Evolutionary conservation across 1,140 invertebrate species (phyloP).

Genomic region (Belonocnema kinseyi): DNA sequence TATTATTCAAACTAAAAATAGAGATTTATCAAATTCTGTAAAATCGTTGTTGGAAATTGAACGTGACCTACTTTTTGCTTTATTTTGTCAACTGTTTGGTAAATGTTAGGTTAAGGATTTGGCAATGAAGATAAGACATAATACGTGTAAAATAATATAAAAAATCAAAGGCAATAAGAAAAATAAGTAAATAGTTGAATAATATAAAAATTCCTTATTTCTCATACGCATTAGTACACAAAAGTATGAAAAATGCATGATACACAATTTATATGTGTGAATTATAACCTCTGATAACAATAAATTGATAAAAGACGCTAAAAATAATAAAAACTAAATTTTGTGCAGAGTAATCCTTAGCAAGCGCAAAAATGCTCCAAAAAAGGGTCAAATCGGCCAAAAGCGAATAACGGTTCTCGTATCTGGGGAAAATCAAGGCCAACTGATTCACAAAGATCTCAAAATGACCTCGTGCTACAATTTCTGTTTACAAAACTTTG

Average conservation of each 20-base stretch:
- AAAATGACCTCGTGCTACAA: conserved; percentile 2
- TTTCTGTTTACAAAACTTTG: conserved; percentile 9
- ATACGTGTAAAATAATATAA: too few relatives aligned
- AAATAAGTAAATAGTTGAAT: too few relatives aligned
- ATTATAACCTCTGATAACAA: conserved; percentile 9
- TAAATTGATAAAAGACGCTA: background rate
- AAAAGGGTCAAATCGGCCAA: conserved; percentile 20
- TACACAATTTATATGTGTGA: background rate
- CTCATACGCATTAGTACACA: background rate
- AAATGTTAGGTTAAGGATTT: too few relatives aligned
- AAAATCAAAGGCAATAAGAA: too few relatives aligned
- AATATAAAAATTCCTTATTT: background rate
- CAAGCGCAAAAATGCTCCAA: background rate
- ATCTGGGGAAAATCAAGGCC: conserved; percentile 10
- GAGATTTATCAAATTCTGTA: too few relatives aligned
- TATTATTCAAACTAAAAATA: too few relatives aligned
- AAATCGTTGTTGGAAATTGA: too few relatives aligned
- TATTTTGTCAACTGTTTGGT: too few relatives aligned
- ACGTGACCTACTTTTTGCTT: too few relatives aligned
- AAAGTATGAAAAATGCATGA: background rate
- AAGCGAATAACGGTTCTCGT: conserved; percentile 13
- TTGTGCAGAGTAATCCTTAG: background rate
- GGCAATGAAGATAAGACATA: too few relatives aligned
- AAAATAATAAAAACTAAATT: background rate
- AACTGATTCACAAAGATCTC: conserved; percentile 5